Conservation (phyloP, 1,140 invertebrate genomes). For the Achroia grisella region DNA sequence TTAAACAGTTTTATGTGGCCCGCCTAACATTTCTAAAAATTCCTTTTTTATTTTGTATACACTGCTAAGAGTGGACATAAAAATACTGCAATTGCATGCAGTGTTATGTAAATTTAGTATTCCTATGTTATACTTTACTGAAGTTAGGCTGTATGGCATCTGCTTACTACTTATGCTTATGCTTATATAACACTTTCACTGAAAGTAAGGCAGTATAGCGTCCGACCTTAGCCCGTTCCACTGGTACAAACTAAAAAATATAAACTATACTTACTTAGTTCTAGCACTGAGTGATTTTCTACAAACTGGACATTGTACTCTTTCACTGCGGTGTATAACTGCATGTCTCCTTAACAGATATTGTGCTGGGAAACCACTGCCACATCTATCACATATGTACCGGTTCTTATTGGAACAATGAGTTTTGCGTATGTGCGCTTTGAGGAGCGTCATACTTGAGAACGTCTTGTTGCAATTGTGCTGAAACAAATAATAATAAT, state of each 20-base stretch:
- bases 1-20: too few relatives aligned
- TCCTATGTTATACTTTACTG: too few relatives aligned
- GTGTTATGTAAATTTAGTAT: too few relatives aligned
- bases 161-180: too few relatives aligned
- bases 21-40: too few relatives aligned
- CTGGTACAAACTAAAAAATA: not conserved
- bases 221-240: too few relatives aligned
- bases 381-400: conserved; percentile 30
- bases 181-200: too few relatives aligned
- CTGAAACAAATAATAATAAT: conserved; percentile 4
- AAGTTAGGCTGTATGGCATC: too few relatives aligned
- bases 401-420: conserved; percentile 22
- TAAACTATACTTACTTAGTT: conserved; percentile 6
- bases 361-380: conserved; percentile 15
- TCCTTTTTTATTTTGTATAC: too few relatives aligned
- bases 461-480: conserved; percentile 7
- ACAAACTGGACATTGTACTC: conserved; percentile 7
- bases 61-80: too few relatives aligned
- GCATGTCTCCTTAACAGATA: conserved; percentile 11
- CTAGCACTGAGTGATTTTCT: conserved; percentile 8
- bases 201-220: too few relatives aligned
- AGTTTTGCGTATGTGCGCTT: conserved; percentile 33
- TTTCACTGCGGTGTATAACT: not conserved
- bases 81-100: too few relatives aligned
- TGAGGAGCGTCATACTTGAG: conserved; percentile 12